A percentile compares a stretch with the other conserved stretches of the same genome.
Evolutionary conservation across 2,888 invertebrate species (phyloP).

Genomic region (Magallana nippona): DNA sequence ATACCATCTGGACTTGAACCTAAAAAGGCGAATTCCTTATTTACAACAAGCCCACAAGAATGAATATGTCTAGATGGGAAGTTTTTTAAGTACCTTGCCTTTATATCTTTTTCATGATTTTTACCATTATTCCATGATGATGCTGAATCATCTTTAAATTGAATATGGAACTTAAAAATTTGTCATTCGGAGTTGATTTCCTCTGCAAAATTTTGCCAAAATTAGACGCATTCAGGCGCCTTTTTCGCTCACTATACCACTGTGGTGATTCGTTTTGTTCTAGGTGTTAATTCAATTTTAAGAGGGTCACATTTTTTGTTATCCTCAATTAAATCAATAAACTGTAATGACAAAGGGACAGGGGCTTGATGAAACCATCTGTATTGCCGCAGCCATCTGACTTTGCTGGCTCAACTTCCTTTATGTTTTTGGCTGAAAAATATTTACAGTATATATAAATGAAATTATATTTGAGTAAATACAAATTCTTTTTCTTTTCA

Average conservation of each 20-base stretch:
- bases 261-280: neutral
- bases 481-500: neutral
- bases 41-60: conserved; percentile 50
- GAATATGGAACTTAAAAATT: conserved; percentile 39
- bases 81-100: conserved; percentile 42
- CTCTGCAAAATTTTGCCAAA: conserved; percentile 36
- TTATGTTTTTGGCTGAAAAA: conserved; percentile 38
- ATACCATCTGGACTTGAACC: conserved; percentile 50
- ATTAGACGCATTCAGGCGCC: conserved; percentile 40
- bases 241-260: conserved; percentile 39
- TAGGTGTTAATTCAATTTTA: conserved; percentile 32
- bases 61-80: conserved; percentile 44
- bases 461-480: neutral
- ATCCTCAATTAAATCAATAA: neutral
- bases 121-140: conserved; percentile 38
- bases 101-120: conserved; percentile 39
- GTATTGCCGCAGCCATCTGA: conserved; percentile 38
- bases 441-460: neutral
- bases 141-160: conserved; percentile 44
- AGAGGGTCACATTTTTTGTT: neutral
- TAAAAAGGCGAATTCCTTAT: conserved; percentile 44
- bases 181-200: conserved; percentile 26
- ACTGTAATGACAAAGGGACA: neutral
- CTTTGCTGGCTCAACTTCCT: neutral
- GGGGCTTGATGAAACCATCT: neutral